phyloP scores from a whole-genome alignment of 2,797 vertebrate genomes.

The Esox masquinongy region DNA sequence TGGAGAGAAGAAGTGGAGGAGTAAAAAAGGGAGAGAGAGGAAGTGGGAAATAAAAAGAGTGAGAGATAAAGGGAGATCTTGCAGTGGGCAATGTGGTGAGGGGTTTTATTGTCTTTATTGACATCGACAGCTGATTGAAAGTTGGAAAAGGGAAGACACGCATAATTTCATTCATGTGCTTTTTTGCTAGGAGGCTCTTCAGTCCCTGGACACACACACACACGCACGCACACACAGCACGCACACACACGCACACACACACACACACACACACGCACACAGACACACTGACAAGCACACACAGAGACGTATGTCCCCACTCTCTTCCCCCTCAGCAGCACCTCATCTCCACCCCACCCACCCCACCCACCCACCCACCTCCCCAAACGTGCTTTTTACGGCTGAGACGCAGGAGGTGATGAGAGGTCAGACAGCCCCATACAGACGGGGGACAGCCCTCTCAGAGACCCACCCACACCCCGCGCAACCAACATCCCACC shows the following conservation, averaged over 20 bases:
- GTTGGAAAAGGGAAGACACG: conserved; percentile 13
- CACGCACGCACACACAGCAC: conserved; percentile 41
- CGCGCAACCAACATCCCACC: not conserved
- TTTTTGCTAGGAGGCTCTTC: conserved; percentile 49
- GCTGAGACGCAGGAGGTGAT: conserved; percentile 62
- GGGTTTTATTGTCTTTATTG: conserved; percentile 18
- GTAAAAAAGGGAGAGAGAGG: no score
- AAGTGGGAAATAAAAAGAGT: not conserved
- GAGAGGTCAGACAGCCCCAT: conserved; percentile 63
- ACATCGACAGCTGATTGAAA: conserved; percentile 13
- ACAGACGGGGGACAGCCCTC: not conserved
- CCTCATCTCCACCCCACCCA: conserved; percentile 27
- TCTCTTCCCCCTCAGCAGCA: conserved; percentile 22
- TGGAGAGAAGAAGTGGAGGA: conserved; percentile 1
- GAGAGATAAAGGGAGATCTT: conserved; percentile 25
- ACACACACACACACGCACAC: conserved; percentile 38
- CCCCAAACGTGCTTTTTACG: conserved; percentile 80
- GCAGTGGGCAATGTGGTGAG: not conserved
- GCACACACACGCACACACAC: conserved; percentile 13
- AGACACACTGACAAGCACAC: not conserved
- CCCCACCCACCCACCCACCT: conserved; percentile 27
- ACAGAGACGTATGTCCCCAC: not conserved
- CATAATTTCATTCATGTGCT: conserved; percentile 53
- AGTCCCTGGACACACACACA: conserved; percentile 55
- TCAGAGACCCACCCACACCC: not conserved